Evolutionary conservation across 2,888 invertebrate species (phyloP).

Genomic region (Nymphalis urticae): DNA sequence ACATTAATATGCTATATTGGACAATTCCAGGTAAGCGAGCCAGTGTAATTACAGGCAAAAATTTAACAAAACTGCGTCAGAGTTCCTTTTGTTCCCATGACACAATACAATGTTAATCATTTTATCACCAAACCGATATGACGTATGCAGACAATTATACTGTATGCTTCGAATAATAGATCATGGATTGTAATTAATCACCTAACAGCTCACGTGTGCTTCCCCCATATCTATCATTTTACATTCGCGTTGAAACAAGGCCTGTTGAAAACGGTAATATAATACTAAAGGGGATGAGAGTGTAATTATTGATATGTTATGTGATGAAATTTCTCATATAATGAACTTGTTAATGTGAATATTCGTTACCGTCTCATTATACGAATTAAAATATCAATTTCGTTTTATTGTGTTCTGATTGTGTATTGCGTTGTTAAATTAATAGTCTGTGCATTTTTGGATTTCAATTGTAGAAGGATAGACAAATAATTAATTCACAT

Average conservation of each 20-base stretch:
- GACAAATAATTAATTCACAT: too few relatives aligned
- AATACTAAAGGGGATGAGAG: conserved; percentile 38
- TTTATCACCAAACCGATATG: not conserved
- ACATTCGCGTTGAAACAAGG: conserved; percentile 45
- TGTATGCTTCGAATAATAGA: conserved; percentile 22
- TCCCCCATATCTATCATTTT: conserved; percentile 42
- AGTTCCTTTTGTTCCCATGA: not conserved
- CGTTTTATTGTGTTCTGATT: not conserved
- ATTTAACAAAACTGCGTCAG: not conserved
- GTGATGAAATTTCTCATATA: conserved; percentile 33
- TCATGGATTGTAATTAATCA: conserved; percentile 53
- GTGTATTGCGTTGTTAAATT: not conserved
- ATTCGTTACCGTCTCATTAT: conserved; percentile 20
- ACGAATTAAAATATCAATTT: not conserved
- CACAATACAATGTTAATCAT: not conserved
- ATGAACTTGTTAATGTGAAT: conserved; percentile 36
- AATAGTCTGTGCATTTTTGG: not conserved
- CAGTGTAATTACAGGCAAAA: not conserved
- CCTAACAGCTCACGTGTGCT: conserved; percentile 47
- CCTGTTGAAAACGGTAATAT: conserved; percentile 41
- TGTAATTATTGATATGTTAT: conserved; percentile 40
- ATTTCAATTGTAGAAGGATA: too few relatives aligned
- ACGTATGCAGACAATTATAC: not conserved
- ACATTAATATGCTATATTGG: too few relatives aligned
- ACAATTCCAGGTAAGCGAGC: too few relatives aligned